Base-by-base conservation (phyloP, 1,140 invertebrate species). In the Aphaenogaster ashmeadi region DNA sequence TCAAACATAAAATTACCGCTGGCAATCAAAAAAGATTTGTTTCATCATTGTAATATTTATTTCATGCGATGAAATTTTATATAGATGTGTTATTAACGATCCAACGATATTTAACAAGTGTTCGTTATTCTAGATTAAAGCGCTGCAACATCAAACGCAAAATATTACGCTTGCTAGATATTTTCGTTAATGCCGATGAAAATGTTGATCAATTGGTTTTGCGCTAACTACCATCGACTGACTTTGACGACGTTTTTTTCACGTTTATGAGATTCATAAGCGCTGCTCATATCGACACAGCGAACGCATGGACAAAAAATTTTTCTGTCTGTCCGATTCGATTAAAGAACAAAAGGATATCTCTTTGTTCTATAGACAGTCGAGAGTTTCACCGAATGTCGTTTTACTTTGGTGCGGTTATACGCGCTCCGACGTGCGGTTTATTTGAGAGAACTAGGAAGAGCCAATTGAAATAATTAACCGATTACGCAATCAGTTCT, bases 401-500 rank as follows among this genome's bases (percentile, higher is more conserved):
- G 47, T 69, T 69, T 44, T 11, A 67, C 33, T 21, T 52, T 36
- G 38, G 3, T 56, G 44, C 33, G 44, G 8, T 79, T 60, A 33
- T 27, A 15, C 33, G 38, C 8, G 27, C 38, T 47, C 8, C 11
- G 18, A 21, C 38, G 21, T 21, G 77, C 18, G 27, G 13, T 69
- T 80, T 54, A 54, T 67, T n/a, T 41, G 4, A 18, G 18, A 50
- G 41, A 36, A 64, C 2, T 33, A n/a, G 18, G 9, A 11, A 41
- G 36, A 18, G 13, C 2, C 47, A 41, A n/a, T 27, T 13, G 47
- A 41, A 69, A 80, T 80, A 67, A 80, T 80, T 41, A 80, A 41
- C 36, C 64, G 36, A 80, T 80, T 69, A 54, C 47, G 50, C 62
- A 67, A 80, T 75, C 60, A 67, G n/a, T 21, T 62, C 15, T 8